Evolutionary conservation across 2,797 vertebrate species (phyloP).

Genomic region (Onychomys leucogaster): DNA sequence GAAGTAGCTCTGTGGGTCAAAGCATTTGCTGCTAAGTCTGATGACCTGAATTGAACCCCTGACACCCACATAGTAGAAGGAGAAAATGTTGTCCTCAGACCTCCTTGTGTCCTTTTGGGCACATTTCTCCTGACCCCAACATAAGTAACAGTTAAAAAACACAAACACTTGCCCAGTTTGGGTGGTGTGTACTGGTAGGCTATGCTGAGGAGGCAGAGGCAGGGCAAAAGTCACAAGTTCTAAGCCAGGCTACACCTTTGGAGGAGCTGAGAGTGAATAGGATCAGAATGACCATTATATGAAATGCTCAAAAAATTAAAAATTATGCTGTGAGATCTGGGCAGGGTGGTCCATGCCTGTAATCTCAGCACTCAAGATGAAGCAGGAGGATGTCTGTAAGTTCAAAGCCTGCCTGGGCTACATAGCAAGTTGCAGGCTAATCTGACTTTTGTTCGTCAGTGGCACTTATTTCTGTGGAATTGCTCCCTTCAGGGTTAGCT

Average conservation of each 20-base stretch:
- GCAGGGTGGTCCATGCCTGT: not conserved
- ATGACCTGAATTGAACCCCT: not conserved
- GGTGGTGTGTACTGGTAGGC: not conserved
- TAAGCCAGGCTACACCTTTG: not conserved
- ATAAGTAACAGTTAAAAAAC: not conserved
- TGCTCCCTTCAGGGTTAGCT: not conserved
- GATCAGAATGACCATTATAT: not conserved
- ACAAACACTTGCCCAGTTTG: not conserved
- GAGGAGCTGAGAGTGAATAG: not conserved
- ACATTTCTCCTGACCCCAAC: not conserved
- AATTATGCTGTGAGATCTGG: not conserved
- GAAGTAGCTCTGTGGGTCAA: not conserved
- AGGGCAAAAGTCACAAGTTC: not conserved
- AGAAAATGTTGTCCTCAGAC: not conserved
- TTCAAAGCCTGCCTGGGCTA: not conserved
- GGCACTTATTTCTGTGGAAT: not conserved
- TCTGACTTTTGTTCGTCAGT: not conserved
- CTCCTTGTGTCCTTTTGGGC: not conserved
- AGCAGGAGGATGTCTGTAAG: not conserved
- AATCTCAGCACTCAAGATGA: not conserved
- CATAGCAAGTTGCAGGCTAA: not conserved
- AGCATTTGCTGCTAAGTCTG: not conserved
- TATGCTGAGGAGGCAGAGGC: not conserved
- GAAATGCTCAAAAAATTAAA: not conserved
- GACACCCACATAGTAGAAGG: not conserved